Evolutionary conservation across 2,113 vertebrate species (phyloP).

Genomic region (Sinocyclocheilus anophthalmus): DNA sequence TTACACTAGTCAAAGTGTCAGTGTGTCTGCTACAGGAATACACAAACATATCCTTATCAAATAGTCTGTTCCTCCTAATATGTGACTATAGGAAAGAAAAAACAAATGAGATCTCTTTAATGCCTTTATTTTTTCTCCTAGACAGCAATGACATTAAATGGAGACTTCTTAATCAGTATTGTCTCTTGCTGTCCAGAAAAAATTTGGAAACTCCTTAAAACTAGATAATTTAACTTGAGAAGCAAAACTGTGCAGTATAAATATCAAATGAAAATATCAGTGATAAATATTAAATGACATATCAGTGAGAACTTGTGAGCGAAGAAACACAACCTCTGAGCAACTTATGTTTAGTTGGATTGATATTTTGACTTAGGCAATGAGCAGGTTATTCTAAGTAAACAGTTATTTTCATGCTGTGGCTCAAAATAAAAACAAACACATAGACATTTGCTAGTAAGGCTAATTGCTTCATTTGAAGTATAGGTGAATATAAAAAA

Average conservation of each 20-base stretch:
- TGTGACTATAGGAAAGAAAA: neutral
- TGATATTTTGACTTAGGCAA: neutral
- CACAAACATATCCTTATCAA: neutral
- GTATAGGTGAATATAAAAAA: conserved; percentile 38
- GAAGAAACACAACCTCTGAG: neutral
- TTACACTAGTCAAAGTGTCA: neutral
- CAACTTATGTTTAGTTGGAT: neutral
- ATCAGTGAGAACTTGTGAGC: neutral
- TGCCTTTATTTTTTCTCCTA: neutral
- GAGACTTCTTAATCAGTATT: neutral
- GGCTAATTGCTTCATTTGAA: neutral
- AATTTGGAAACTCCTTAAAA: neutral
- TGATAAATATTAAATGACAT: no score
- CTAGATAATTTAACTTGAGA: neutral
- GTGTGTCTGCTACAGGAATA: neutral
- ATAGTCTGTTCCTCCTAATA: neutral
- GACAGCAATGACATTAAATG: neutral
- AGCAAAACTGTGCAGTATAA: neutral
- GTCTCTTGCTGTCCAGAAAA: neutral
- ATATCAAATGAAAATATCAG: no score
- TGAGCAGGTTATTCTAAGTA: neutral
- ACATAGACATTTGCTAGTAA: neutral
- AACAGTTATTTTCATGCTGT: neutral
- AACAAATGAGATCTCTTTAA: no score
- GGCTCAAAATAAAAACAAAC: neutral